A percentile compares a stretch with the other conserved stretches of the same genome.
These are phyloP conservation scores for Pachypanchax playfairii DNA, from an alignment of 2,113 vertebrate genomes.

Conservation along the genomic window DNA sequence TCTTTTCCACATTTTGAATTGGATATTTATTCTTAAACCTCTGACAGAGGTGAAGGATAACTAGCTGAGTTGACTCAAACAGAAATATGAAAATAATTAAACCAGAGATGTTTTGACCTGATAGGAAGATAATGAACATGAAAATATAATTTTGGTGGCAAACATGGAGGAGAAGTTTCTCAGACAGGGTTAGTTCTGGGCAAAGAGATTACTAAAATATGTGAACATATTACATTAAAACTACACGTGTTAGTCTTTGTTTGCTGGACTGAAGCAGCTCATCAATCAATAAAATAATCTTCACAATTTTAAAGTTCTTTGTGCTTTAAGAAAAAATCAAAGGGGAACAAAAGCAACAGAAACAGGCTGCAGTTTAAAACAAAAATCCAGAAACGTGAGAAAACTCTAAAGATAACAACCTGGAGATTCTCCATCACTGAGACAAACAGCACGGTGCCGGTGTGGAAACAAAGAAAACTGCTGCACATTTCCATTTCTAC, in stretches of 20 bases:
- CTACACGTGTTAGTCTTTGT: too few species aligned
- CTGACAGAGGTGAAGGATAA: too few species aligned
- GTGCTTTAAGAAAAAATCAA: not conserved
- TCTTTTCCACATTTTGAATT: too few species aligned
- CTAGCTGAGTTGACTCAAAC: too few species aligned
- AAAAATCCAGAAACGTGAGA: not conserved
- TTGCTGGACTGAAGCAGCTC: not conserved
- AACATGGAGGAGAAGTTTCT: too few species aligned
- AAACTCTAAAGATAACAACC: not conserved
- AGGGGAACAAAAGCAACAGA: constrained; percentile 1
- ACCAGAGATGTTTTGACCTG: too few species aligned
- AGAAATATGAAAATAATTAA: too few species aligned
- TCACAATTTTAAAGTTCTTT: not conserved
- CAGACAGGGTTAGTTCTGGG: too few species aligned
- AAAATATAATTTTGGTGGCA: too few species aligned
- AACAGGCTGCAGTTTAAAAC: too few species aligned
- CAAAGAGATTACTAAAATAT: not conserved
- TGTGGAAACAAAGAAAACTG: constrained; percentile 4
- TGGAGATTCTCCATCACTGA: not conserved
- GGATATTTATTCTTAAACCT: too few species aligned
- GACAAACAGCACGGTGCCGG: not conserved
- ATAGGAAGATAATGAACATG: too few species aligned
- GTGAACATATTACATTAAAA: not conserved
- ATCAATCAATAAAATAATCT: not conserved
- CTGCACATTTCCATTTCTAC: not conserved